phyloP scores from a whole-genome alignment of 1,140 invertebrate species.

The Temnothorax longispinosus region DNA sequence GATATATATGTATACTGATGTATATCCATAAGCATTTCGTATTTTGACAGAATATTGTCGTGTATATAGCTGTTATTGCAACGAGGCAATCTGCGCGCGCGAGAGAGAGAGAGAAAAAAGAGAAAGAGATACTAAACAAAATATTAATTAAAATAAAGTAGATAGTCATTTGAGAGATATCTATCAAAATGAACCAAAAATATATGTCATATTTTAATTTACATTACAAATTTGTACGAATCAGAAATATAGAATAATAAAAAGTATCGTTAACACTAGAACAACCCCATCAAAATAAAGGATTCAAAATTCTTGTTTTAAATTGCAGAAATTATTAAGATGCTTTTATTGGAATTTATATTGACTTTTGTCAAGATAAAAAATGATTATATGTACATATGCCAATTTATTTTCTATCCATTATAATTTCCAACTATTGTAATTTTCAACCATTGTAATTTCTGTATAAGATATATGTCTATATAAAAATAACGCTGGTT shows the following conservation, averaged over 20 bases:
- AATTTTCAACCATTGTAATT: background rate
- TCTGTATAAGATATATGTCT: background rate
- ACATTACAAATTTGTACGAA: background rate
- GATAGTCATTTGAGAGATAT: background rate
- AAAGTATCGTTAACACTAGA: background rate
- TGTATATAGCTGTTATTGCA: background rate
- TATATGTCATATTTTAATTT: background rate
- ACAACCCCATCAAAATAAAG: too few species aligned
- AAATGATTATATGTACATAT: background rate
- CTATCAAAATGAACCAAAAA: background rate
- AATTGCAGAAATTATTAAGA: too few species aligned
- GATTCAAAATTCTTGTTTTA: too few species aligned
- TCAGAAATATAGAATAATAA: background rate
- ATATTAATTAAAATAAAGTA: conserved; percentile 15
- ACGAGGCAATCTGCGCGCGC: background rate
- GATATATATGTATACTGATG: background rate
- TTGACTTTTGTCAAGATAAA: background rate
- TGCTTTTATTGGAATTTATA: too few species aligned
- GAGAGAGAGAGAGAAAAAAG: background rate
- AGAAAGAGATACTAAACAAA: background rate
- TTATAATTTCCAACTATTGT: background rate
- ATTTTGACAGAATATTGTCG: conserved; percentile 2
- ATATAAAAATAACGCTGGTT: too few species aligned
- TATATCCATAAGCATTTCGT: conserved; percentile 8
- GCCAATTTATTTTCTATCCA: background rate